Evolutionary conservation across 2,888 invertebrate species (phyloP), one percentile per base, ranked within the genome.

Genomic region (Mactromeris polynyma): DNA sequence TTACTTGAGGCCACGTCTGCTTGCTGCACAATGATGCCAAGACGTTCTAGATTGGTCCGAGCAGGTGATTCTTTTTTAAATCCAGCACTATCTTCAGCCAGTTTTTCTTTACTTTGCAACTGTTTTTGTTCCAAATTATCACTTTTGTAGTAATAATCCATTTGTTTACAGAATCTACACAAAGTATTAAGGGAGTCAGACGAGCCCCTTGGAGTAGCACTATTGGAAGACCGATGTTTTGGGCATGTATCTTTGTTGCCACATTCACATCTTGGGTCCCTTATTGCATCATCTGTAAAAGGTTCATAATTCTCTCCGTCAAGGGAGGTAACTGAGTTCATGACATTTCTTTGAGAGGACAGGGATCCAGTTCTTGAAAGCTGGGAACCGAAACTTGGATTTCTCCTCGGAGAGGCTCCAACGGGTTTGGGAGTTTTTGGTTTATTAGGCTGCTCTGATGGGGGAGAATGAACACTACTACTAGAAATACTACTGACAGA

Each of bases 1-100:
- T 96, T 96, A 89, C 95, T 96, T 78, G 95, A 94, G 17, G 94
- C 93, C 54, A 94, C 93, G 31, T 93, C 94, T n/a, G 90, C 86
- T 84, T 93, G 94, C 84, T 93, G 94, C 11, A 89, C 87, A 14
- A 93, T 83, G 31, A 91, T 87, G 69, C 86, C 87, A n/a, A 92
- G 51, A 46, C 85, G 88, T 21, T 91, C 92, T 14, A 86, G 88
- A 80, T 86, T 89, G 31, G 42, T 79, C n/a, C 90, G 42, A 3
- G 58, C 85, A 3, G 86, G 31, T 19, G 90, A 89, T 79, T 89
- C 90, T 77, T 90, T 92, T 33, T 86, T 69, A 17, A 19, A 31
- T 54, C 69, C 81, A 58, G 79, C 79, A 85, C 83, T 81, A 79
- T 69, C 85, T 46, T 83, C 81, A 3, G 82, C 21, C 6, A 33